Evolutionary conservation across 1,140 invertebrate genomes (phyloP).

Genomic region (Coelopa frigida): DNA sequence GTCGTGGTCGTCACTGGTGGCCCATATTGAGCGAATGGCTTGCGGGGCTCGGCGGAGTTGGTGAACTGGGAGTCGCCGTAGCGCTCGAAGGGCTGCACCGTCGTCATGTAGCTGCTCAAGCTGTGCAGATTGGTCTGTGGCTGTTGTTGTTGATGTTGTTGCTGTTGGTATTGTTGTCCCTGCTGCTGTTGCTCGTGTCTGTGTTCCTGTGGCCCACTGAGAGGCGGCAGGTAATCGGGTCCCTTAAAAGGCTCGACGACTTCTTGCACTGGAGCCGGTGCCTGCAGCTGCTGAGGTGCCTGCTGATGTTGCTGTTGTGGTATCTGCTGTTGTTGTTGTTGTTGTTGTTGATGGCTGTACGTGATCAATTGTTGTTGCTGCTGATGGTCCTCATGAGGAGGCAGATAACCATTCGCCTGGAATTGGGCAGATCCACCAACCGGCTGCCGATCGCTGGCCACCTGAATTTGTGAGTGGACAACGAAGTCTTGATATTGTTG

Average conservation of each 20-base stretch:
- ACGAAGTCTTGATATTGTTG: conserved; percentile 13
- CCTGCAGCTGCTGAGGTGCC: no score
- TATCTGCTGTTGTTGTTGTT: conserved; percentile 15
- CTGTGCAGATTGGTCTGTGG: conserved; percentile 15
- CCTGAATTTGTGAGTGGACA: conserved; percentile 12
- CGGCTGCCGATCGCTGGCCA: background rate
- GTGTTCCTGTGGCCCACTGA: background rate
- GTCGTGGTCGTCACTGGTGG: conserved; percentile 14
- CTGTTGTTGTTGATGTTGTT: background rate
- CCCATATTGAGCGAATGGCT: conserved; percentile 10
- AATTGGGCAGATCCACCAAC: background rate
- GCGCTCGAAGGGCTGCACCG: conserved; percentile 29
- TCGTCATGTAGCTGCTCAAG: conserved; percentile 35
- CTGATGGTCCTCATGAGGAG: conserved; percentile 1
- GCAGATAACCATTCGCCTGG: conserved; percentile 3
- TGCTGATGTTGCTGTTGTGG: background rate
- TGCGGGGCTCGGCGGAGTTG: background rate
- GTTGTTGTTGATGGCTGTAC: conserved; percentile 13
- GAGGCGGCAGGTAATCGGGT: conserved; percentile 5
- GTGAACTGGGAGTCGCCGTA: conserved; percentile 25
- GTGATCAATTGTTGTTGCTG: conserved; percentile 14
- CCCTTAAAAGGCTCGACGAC: background rate
- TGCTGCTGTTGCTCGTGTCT: background rate
- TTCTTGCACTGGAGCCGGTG: no score
- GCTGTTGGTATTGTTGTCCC: background rate